Conservation (phyloP, 1,140 invertebrate species). For the Cherax quadricarinatus region DNA sequence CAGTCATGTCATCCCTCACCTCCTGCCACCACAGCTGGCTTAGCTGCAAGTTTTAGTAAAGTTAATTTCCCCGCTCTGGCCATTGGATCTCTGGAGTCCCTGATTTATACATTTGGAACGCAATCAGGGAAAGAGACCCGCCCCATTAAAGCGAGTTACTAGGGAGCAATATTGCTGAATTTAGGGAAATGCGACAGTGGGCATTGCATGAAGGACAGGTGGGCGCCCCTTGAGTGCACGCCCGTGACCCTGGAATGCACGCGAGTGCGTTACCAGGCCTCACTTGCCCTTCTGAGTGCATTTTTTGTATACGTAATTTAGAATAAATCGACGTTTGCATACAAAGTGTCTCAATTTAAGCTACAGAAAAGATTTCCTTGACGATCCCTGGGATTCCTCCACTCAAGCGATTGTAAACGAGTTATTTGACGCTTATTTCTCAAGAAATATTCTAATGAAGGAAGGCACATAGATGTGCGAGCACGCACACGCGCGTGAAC, state of each 20-base stretch:
- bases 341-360: neutral
- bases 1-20: no score
- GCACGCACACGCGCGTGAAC: no score
- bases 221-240: neutral
- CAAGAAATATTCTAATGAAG: neutral
- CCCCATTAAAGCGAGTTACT: slow-evolving; percentile 11
- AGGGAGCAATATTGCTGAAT: neutral
- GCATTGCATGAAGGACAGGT: neutral
- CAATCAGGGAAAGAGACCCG: slow-evolving; percentile 9
- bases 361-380: neutral
- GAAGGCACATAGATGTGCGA: neutral
- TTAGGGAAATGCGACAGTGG: neutral
- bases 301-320: neutral
- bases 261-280: neutral
- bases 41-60: neutral
- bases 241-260: neutral
- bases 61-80: neutral
- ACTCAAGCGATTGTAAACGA: neutral
- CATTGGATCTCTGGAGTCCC: neutral
- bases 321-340: neutral
- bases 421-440: neutral
- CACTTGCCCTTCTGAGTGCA: neutral
- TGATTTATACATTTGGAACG: slow-evolving; percentile 6
- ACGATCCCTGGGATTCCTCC: neutral
- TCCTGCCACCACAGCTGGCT: neutral